A percentile compares a stretch with the other conserved stretches of the same genome.
Conservation (phyloP, 2,797 vertebrate species). For the Argyrosomus regius region DNA sequence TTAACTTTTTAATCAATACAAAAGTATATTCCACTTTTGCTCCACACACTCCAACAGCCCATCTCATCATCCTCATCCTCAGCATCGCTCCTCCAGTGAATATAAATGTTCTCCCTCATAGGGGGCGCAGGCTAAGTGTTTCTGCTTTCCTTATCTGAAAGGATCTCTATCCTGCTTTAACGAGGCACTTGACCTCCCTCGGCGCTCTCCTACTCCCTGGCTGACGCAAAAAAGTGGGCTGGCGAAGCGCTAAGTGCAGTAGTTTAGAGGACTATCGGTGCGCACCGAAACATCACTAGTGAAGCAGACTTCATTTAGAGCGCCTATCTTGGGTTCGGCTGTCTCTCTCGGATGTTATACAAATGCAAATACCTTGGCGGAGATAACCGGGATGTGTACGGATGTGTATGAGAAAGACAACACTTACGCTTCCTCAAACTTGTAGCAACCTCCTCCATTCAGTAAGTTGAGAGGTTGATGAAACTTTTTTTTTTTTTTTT, state of each 20-base stretch:
- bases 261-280: slow-evolving; percentile 81
- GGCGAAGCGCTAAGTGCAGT: slow-evolving; percentile 82
- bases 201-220: slow-evolving; percentile 71
- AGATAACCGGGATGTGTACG: slow-evolving; percentile 63
- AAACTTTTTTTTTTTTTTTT: slow-evolving; percentile 62
- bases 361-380: slow-evolving; percentile 52
- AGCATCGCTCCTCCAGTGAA: slow-evolving; percentile 32
- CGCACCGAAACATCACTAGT: slow-evolving; percentile 78
- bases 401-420: slow-evolving; percentile 51
- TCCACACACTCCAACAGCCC: neutral
- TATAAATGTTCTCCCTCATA: slow-evolving; percentile 28
- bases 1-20: neutral
- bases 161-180: slow-evolving; percentile 77
- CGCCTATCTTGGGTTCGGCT: slow-evolving; percentile 45
- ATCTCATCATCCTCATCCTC: slow-evolving; percentile 34
- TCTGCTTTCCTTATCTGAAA: slow-evolving; percentile 67
- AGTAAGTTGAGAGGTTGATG: slow-evolving; percentile 60
- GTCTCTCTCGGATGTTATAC: slow-evolving; percentile 69
- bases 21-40: slow-evolving; percentile 1
- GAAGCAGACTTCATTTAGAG: slow-evolving; percentile 71
- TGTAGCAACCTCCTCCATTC: slow-evolving; percentile 59
- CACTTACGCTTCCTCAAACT: slow-evolving; percentile 58
- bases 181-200: slow-evolving; percentile 82
- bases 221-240: slow-evolving; percentile 88
- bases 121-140: slow-evolving; percentile 69